Evolutionary conservation across 1,140 invertebrate genomes (phyloP).

Genomic region (Limonius californicus): DNA sequence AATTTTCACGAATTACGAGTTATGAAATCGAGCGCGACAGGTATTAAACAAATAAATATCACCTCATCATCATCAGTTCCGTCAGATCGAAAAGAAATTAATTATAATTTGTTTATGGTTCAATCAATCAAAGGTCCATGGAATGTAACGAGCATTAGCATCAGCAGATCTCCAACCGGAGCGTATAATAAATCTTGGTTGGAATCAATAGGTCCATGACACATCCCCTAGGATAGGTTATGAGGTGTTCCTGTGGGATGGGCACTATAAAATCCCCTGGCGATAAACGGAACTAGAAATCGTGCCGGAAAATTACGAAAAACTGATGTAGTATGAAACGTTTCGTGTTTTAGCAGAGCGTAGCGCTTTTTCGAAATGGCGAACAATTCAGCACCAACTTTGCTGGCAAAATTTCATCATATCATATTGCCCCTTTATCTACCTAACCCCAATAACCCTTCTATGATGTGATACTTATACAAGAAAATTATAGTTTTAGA

Average conservation of each 20-base stretch:
- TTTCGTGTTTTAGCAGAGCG: not conserved
- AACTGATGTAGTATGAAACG: slow-evolving; percentile 1
- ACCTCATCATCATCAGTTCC: not conserved
- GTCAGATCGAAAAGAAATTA: slow-evolving; percentile 1
- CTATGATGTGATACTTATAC: too few relatives aligned
- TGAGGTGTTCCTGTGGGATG: slow-evolving; percentile 8
- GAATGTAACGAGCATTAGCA: slow-evolving; percentile 2
- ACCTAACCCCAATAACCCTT: too few relatives aligned
- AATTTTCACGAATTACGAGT: not conserved
- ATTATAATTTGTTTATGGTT: slow-evolving; percentile 2
- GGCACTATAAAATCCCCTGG: not conserved
- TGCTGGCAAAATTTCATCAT: not conserved
- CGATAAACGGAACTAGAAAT: slow-evolving; percentile 1
- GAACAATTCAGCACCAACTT: not conserved
- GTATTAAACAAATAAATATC: not conserved
- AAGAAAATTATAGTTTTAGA: too few relatives aligned
- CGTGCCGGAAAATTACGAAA: slow-evolving; percentile 1
- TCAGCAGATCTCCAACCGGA: slow-evolving; percentile 1
- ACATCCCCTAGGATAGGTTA: slow-evolving; percentile 9
- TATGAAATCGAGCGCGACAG: not conserved
- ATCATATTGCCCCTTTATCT: too few relatives aligned
- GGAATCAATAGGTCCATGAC: slow-evolving; percentile 7
- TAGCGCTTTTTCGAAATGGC: not conserved
- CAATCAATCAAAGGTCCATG: not conserved
- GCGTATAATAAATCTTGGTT: slow-evolving; percentile 11